Conservation (phyloP, 2,797 vertebrate genomes). For the Denticeps clupeoides region DNA sequence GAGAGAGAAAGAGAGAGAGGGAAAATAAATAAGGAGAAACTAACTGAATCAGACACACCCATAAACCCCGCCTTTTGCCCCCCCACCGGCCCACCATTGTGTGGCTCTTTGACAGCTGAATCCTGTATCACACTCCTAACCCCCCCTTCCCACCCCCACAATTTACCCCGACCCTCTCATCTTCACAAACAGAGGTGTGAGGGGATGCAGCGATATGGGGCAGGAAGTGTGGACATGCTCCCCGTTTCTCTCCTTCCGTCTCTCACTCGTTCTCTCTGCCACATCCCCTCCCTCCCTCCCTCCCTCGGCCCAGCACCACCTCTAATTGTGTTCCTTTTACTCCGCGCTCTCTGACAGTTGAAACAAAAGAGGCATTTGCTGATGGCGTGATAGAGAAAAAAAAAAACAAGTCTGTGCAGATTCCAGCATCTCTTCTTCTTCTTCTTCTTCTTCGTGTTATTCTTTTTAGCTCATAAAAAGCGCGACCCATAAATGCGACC, state of each 20-base stretch:
- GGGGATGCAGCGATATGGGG: constrained; percentile 40
- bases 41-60: constrained; percentile 14
- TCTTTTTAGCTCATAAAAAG: too few species aligned
- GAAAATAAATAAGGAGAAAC: constrained; percentile 24
- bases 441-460: too few species aligned
- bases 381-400: not conserved
- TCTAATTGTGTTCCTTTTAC: not conserved
- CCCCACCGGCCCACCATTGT: not conserved
- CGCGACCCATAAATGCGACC: too few species aligned
- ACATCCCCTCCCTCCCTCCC: not conserved
- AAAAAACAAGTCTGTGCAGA: too few species aligned
- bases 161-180: not conserved
- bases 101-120: constrained; percentile 10
- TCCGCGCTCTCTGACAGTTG: not conserved
- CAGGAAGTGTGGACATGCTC: constrained; percentile 34
- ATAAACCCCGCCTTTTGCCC: not conserved
- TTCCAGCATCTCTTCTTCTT: too few species aligned
- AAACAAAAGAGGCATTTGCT: not conserved
- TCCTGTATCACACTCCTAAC: constrained; percentile 20
- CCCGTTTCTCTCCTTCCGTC: constrained; percentile 8
- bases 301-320: not conserved
- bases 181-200: constrained; percentile 45
- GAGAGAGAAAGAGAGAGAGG: constrained; percentile 20
- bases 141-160: constrained; percentile 1
- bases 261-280: not conserved